Percentiles rank a stretch among this genome's conserved stretches.
Evolutionary conservation across 1,140 invertebrate species (phyloP).

Genomic region (Nephila pilipes): DNA sequence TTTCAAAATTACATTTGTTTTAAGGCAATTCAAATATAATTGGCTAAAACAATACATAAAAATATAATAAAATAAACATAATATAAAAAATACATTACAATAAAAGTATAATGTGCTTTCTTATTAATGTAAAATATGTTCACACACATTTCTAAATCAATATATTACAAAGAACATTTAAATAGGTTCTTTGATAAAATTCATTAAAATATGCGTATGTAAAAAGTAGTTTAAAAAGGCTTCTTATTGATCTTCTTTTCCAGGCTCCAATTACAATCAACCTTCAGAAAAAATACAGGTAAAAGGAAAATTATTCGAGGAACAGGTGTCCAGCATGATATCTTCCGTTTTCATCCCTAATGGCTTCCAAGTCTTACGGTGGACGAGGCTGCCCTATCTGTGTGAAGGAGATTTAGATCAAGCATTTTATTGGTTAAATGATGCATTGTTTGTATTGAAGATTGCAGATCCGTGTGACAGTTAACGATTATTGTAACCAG

Average conservation of each 20-base stretch:
- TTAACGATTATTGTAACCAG: not conserved
- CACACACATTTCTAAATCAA: no score
- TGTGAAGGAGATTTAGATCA: constrained; percentile 96
- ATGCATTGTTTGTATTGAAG: constrained; percentile 88
- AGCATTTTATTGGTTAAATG: constrained; percentile 94
- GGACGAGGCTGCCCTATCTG: constrained; percentile 93
- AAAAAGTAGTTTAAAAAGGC: no score
- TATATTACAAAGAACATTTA: no score
- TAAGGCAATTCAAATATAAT: no score
- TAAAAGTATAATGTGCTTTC: no score
- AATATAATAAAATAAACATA: no score
- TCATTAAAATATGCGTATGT: no score
- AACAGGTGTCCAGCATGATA: constrained; percentile 88
- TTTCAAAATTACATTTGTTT: no score
- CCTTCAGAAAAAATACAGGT: constrained; percentile 88
- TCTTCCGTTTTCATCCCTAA: constrained; percentile 86
- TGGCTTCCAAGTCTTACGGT: constrained; percentile 88
- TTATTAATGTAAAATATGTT: no score
- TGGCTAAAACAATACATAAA: no score
- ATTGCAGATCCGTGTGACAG: constrained; percentile 14
- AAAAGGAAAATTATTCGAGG: constrained; percentile 87
- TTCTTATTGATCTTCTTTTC: constrained; percentile 19
- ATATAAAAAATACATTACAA: no score
- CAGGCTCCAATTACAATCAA: constrained; percentile 85
- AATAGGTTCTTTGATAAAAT: no score